A percentile compares a stretch with the other conserved stretches of the same genome.
Evolutionary conservation across 2,888 invertebrate genomes (phyloP).

Genomic region (Papilio elwesi): DNA sequence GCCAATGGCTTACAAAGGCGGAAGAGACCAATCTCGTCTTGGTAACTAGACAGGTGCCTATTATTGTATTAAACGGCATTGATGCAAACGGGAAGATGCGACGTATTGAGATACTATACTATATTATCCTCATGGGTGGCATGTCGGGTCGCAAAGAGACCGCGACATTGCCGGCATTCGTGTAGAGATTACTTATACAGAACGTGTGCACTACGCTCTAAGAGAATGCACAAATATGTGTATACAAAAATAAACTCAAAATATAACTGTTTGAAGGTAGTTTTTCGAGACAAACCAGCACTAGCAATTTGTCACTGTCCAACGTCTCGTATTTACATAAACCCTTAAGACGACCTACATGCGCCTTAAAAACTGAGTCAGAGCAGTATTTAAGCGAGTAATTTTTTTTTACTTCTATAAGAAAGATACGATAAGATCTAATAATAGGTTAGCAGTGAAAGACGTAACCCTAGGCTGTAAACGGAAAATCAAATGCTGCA

Average conservation of each 20-base stretch:
- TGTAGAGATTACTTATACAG: conserved; percentile 8
- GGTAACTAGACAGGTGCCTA: conserved; percentile 64
- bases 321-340: conserved; percentile 1
- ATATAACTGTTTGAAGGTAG: background rate
- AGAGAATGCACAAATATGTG: background rate
- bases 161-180: background rate
- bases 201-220: background rate
- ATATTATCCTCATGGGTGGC: conserved; percentile 30
- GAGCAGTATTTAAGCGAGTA: background rate
- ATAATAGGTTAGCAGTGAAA: too few species aligned
- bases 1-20: conserved; percentile 50
- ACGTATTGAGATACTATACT: conserved; percentile 36
- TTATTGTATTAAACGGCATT: conserved; percentile 64
- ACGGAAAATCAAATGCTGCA: too few species aligned
- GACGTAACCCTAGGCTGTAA: too few species aligned
- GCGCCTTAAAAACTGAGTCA: background rate
- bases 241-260: conserved; percentile 10
- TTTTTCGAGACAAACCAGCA: background rate
- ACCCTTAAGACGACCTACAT: conserved; percentile 15
- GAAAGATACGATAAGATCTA: too few species aligned
- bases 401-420: background rate
- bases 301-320: background rate
- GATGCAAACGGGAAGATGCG: conserved; percentile 46
- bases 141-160: conserved; percentile 5
- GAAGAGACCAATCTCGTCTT: conserved; percentile 67